Evolutionary conservation across 1,140 invertebrate species (phyloP), one percentile per base, ranked within the genome.

Genomic region (Tetragnatha versicolor): DNA sequence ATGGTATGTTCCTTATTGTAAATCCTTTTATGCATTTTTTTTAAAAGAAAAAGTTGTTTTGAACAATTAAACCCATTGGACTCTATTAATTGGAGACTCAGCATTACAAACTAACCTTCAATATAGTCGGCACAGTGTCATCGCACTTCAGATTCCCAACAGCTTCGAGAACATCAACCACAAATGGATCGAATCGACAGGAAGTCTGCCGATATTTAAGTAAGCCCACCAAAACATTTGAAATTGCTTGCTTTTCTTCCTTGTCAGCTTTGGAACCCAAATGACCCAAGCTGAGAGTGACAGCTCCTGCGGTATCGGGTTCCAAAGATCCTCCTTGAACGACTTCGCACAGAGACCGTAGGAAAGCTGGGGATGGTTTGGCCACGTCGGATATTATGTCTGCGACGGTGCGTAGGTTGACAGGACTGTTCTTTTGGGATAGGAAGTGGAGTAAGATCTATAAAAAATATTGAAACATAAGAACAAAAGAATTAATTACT

Each of bases 111-210:
- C 29, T 63, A 22, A 76, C 61, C 37, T 70, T 49, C 31, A 73
- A 20, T 17, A 66, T 31, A 17, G 33, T 25, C 1, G 14, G 5
- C 2, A 33, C 35, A n/a, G 45, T 47, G 1, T 9, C 12, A 9
- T 66, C 47, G 14, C 47, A 39, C 47, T 45, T 68, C 4, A 81
- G 68, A 39, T 81, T 81, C 27, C 80, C 77, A 9, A 70, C 39
- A 7, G 77, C 80, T 69, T 81, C 80, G 9, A 81, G 37, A 27
- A 81, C 4, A 31, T 81, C 77, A 1, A 79, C 22, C 3, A 70
- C 1, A 17, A 29, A 37, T 2, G 61, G 4, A 31, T 76, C 60
- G 1, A 12, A 10, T 3, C 22, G 10, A 14, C 73, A 76, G 12
- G 7, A 1, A 12, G n/a, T 42, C 22, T 65, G 9, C 31, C 35